A percentile compares a stretch with the other conserved stretches of the same genome.
These are phyloP conservation scores for Acanthopagrus latus DNA, from an alignment of 2,797 vertebrate species.

Conservation along the genomic window DNA sequence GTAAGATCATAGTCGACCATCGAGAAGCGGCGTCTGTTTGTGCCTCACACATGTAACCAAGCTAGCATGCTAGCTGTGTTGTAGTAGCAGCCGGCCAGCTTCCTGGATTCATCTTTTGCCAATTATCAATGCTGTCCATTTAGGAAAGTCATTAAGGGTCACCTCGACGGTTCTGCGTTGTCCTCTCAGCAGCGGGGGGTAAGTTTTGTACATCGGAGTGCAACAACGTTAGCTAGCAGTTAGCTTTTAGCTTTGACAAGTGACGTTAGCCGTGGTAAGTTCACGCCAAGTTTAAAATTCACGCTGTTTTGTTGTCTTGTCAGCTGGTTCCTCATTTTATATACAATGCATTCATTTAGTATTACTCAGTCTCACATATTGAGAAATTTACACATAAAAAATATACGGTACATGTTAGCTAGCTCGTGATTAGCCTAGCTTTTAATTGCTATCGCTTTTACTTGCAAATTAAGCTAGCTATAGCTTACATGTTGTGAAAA, in stretches of 20 bases:
- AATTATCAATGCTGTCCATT: background rate
- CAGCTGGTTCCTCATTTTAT: background rate
- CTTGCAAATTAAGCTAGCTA: background rate
- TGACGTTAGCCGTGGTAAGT: constrained; percentile 13
- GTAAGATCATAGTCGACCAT: constrained; percentile 56
- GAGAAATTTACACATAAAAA: background rate
- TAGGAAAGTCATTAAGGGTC: accelerated
- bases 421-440: constrained; percentile 19
- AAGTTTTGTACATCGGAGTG: constrained; percentile 20
- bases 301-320: background rate
- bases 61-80: constrained; percentile 46
- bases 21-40: constrained; percentile 46
- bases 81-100: background rate
- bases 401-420: too few species aligned
- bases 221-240: constrained; percentile 39
- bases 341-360: accelerated
- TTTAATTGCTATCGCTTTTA: background rate
- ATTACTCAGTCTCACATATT: too few species aligned
- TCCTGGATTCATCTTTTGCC: background rate
- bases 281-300: constrained; percentile 23
- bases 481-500: background rate
- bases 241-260: constrained; percentile 33
- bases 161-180: background rate
- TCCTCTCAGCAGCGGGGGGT: constrained; percentile 36
- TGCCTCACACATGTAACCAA: constrained; percentile 64